phyloP scores from a whole-genome alignment of 2,888 invertebrate genomes.

The Chrysolina oricalcia region DNA sequence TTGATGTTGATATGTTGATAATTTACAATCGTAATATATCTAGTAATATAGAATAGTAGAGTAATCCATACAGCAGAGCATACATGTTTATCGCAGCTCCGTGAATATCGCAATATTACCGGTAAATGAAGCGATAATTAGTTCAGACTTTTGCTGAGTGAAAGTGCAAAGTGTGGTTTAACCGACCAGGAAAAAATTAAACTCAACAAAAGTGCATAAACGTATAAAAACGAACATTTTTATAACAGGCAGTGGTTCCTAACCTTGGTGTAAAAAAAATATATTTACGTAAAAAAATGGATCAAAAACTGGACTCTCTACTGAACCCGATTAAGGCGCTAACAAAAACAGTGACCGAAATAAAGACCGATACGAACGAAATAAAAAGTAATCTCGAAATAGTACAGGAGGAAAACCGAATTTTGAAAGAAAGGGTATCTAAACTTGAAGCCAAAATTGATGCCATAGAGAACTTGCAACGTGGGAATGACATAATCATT shows the following conservation, averaged over 20 bases:
- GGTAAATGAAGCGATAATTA: not conserved
- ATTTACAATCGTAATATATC: too few relatives aligned
- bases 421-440: constrained; percentile 17
- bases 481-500: constrained; percentile 23
- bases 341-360: constrained; percentile 28
- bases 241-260: not conserved
- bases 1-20: too few relatives aligned
- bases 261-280: too few relatives aligned
- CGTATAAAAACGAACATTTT: not conserved
- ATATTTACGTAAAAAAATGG: not conserved
- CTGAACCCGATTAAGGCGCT: constrained; percentile 13
- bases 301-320: constrained; percentile 4
- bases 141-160: not conserved
- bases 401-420: constrained; percentile 26
- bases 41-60: too few relatives aligned
- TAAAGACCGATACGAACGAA: constrained; percentile 27
- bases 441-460: constrained; percentile 27
- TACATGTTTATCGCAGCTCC: too few relatives aligned
- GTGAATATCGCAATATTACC: too few relatives aligned
- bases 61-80: too few relatives aligned
- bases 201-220: not conserved
- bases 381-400: constrained; percentile 13
- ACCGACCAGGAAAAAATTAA: not conserved
- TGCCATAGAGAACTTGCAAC: constrained; percentile 19
- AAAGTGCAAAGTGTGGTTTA: not conserved